Percentiles rank a stretch among this genome's conserved stretches.
Evolutionary conservation across 1,140 invertebrate species (phyloP).

Genomic region (Pseudomyrmex flavicornis): DNA sequence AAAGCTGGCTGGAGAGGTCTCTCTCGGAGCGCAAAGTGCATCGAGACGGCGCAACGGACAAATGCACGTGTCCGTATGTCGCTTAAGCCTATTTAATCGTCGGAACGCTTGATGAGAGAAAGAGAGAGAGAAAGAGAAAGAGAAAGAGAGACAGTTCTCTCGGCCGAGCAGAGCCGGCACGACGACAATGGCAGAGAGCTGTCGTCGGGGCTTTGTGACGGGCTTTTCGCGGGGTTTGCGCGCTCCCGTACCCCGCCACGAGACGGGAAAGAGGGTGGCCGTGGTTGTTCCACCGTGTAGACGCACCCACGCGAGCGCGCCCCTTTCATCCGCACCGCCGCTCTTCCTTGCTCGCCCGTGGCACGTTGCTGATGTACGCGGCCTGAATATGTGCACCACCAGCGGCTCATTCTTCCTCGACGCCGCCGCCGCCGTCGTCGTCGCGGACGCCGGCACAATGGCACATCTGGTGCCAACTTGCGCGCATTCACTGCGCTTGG

Average conservation of each 20-base stretch:
- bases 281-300: slow-evolving; percentile 72
- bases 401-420: slow-evolving; percentile 31
- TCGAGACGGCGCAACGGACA: slow-evolving; percentile 45
- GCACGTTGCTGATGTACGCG: slow-evolving; percentile 24
- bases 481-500: slow-evolving; percentile 41
- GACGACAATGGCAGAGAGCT: slow-evolving; percentile 76
- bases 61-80: slow-evolving; percentile 66
- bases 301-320: slow-evolving; percentile 75
- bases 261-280: neutral
- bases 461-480: slow-evolving; percentile 66
- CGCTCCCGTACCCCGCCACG: slow-evolving; percentile 46
- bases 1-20: slow-evolving; percentile 56
- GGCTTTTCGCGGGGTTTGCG: slow-evolving; percentile 61
- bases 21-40: slow-evolving; percentile 39
- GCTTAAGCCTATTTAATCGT: slow-evolving; percentile 74
- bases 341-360: slow-evolving; percentile 34
- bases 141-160: slow-evolving; percentile 52
- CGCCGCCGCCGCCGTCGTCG: slow-evolving; percentile 4
- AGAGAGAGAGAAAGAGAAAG: slow-evolving; percentile 1
- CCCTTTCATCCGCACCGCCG: slow-evolving; percentile 56
- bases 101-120: slow-evolving; percentile 45
- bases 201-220: slow-evolving; percentile 74
- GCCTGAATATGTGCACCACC: slow-evolving; percentile 19
- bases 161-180: slow-evolving; percentile 55
- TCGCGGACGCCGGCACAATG: slow-evolving; percentile 58